phyloP scores from a whole-genome alignment of 2,797 vertebrate species.

The Fistularia commersonii region DNA sequence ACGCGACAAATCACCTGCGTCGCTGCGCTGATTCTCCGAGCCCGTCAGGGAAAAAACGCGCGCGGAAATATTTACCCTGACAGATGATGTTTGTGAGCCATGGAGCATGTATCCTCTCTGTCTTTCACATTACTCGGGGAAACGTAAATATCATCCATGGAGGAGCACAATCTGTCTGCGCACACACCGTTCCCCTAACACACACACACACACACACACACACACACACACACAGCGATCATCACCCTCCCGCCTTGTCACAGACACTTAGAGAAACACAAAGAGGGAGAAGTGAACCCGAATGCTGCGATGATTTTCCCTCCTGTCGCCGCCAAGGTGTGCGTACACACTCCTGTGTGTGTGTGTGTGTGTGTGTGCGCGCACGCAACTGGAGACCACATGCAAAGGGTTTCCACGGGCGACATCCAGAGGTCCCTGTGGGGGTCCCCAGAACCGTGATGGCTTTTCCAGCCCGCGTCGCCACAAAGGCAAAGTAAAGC shows the following conservation, averaged over 20 bases:
- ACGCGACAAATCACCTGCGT: too few relatives aligned
- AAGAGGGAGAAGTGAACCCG: slow-evolving; percentile 57
- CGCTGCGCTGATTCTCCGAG: too few relatives aligned
- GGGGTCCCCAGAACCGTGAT: slow-evolving; percentile 47
- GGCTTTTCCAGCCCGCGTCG: slow-evolving; percentile 60
- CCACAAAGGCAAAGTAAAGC: slow-evolving; percentile 57
- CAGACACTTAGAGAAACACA: slow-evolving; percentile 74
- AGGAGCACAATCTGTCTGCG: slow-evolving; percentile 33
- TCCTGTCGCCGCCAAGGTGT: slow-evolving; percentile 45
- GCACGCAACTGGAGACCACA: slow-evolving; percentile 51
- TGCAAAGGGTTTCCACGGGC: slow-evolving; percentile 63
- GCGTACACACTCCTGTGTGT: slow-evolving; percentile 7
- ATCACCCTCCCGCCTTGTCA: slow-evolving; percentile 56
- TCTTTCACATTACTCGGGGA: slow-evolving; percentile 42
- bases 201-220: too few relatives aligned
- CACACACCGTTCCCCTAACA: slow-evolving; percentile 13
- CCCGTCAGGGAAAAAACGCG: too few relatives aligned
- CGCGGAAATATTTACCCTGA: slow-evolving; percentile 27
- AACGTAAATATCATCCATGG: slow-evolving; percentile 41
- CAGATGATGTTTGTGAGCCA: slow-evolving; percentile 37
- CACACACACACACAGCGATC: slow-evolving; percentile 19
- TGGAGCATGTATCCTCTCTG: slow-evolving; percentile 39
- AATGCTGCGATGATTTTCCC: slow-evolving; percentile 63
- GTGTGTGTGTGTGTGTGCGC: slow-evolving; percentile 21
- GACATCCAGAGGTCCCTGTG: slow-evolving; percentile 47